A percentile compares a stretch with the other conserved stretches of the same genome.
phyloP scores from a whole-genome alignment of 2,888 invertebrate species.

The Erynnis tages region DNA sequence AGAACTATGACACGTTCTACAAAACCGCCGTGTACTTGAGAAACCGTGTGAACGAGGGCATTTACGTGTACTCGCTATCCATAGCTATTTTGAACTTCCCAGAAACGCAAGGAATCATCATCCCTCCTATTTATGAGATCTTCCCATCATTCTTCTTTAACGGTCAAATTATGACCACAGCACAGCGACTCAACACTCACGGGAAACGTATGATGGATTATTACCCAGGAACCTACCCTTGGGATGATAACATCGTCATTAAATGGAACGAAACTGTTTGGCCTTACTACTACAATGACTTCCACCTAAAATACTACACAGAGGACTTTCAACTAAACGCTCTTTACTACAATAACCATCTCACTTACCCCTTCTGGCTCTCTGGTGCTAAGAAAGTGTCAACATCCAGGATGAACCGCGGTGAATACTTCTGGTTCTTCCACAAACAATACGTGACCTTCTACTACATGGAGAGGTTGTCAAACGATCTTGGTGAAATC shows the following conservation, averaged over 20 bases:
- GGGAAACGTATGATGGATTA: slow-evolving; percentile 51
- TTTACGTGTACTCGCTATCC: slow-evolving; percentile 85
- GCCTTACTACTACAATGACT: slow-evolving; percentile 78
- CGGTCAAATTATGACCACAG: slow-evolving; percentile 84
- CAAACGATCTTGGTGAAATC: slow-evolving; percentile 86
- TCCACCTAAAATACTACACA: slow-evolving; percentile 84
- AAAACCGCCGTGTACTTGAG: slow-evolving; percentile 86
- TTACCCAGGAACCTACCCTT: slow-evolving; percentile 53
- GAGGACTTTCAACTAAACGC: slow-evolving; percentile 86
- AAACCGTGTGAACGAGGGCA: slow-evolving; percentile 84
- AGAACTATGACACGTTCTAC: slow-evolving; percentile 86
- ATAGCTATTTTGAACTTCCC: slow-evolving; percentile 83
- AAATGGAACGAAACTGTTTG: slow-evolving; percentile 83
- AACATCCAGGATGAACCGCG: slow-evolving; percentile 80
- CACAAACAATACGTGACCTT: slow-evolving; percentile 86
- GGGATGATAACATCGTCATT: slow-evolving; percentile 79
- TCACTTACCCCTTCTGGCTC: slow-evolving; percentile 85
- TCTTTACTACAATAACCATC: slow-evolving; percentile 83
- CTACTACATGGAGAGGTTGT: slow-evolving; percentile 88
- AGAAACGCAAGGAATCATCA: slow-evolving; percentile 83
- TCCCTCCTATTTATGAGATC: slow-evolving; percentile 88
- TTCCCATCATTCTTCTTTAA: slow-evolving; percentile 87
- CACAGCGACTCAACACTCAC: slow-evolving; percentile 81
- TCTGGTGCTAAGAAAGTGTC: slow-evolving; percentile 76
- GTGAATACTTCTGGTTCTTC: slow-evolving; percentile 83